Evolutionary conservation across 2,113 vertebrate species (phyloP).

Genomic region (Steatornis caripensis): DNA sequence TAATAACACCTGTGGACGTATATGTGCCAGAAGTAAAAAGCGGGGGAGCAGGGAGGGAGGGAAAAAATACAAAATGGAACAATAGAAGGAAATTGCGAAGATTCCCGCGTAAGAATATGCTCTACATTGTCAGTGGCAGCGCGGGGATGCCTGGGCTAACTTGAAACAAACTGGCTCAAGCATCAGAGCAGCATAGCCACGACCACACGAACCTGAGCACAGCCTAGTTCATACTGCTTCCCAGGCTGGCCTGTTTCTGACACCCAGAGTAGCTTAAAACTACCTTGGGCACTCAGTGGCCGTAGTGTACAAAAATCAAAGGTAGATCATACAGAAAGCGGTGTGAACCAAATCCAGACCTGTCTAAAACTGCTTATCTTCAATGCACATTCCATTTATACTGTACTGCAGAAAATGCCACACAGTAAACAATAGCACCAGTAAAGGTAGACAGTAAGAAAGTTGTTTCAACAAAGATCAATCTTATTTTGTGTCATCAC

Average conservation of each 20-base stretch:
- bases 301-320: background rate
- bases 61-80: background rate
- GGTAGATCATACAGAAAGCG: background rate
- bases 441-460: background rate
- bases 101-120: background rate
- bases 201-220: rapidly evolving
- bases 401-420: background rate
- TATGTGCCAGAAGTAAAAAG: constrained; percentile 1
- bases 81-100: background rate
- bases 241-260: background rate
- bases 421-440: background rate
- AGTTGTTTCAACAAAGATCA: background rate
- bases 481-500: background rate
- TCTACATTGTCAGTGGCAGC: background rate
- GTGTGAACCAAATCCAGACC: background rate
- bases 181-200: background rate
- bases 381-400: background rate
- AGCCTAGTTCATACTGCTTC: background rate
- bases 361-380: constrained; percentile 1
- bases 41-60: background rate
- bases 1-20: constrained; percentile 54
- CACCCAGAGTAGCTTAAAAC: background rate
- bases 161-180: background rate
- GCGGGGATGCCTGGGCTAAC: background rate
- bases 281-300: background rate